phyloP scores from a whole-genome alignment of 2,113 vertebrate species.

The Seriola dumerili region DNA sequence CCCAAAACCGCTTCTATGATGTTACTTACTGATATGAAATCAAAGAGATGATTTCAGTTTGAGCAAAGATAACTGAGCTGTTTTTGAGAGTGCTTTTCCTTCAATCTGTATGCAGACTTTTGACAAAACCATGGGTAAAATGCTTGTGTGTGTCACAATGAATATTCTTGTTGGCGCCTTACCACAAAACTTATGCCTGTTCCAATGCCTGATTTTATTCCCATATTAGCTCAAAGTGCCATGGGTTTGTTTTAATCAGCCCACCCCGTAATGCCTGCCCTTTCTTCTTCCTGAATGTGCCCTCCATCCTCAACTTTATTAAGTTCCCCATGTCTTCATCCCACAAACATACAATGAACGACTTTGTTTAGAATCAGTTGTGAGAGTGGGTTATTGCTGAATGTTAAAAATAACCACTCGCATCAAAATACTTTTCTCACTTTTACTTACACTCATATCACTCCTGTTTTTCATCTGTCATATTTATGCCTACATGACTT shows the following conservation, averaged over 20 bases:
- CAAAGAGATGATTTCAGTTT: conserved; percentile 25
- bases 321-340: background rate
- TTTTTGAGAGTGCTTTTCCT: conserved; percentile 25
- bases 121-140: conserved; percentile 1
- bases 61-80: conserved; percentile 3
- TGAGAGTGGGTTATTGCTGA: background rate
- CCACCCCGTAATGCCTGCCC: conserved; percentile 8
- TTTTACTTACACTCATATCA: background rate
- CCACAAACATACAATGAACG: background rate
- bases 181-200: conserved; percentile 44
- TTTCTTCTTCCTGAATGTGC: conserved; percentile 2
- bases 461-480: conserved; percentile 10
- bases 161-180: conserved; percentile 56
- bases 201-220: conserved; percentile 46
- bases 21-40: background rate
- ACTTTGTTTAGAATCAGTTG: background rate
- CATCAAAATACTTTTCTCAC: background rate
- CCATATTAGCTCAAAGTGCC: conserved; percentile 53
- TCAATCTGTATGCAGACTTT: conserved; percentile 29
- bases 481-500: background rate
- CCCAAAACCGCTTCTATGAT: conserved; percentile 9
- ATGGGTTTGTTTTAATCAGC: conserved; percentile 34
- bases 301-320: conserved; percentile 8
- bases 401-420: conserved; percentile 5
- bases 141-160: background rate